phyloP scores from a whole-genome alignment of 2,797 vertebrate genomes.

The Hephaestus fuliginosus region DNA sequence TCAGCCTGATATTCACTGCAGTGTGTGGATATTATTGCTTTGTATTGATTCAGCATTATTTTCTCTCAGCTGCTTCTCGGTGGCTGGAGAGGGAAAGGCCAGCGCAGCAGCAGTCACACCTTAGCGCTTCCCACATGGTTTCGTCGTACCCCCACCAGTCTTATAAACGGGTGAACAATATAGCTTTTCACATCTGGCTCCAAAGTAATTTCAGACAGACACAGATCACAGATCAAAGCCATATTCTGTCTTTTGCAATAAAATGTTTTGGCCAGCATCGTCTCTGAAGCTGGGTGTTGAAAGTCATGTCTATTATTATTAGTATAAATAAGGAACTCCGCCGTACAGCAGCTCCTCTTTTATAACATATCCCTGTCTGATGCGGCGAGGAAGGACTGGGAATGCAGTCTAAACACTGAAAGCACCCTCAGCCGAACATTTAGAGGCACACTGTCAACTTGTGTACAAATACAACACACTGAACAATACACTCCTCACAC shows the following conservation, averaged over 20 bases:
- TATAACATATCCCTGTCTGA: constrained; percentile 18
- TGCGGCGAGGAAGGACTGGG: constrained; percentile 13
- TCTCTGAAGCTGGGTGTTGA: constrained; percentile 28
- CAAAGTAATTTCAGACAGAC: constrained; percentile 42
- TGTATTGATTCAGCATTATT: constrained; percentile 87
- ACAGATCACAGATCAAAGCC: constrained; percentile 41
- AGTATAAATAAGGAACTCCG: constrained; percentile 37
- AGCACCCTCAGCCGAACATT: constrained; percentile 37
- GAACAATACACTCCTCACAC: constrained; percentile 49
- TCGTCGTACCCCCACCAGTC: constrained; percentile 28
- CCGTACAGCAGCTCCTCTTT: constrained; percentile 22
- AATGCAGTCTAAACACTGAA: constrained; percentile 34
- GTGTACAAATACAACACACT: constrained; percentile 44
- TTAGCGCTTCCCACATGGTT: constrained; percentile 59
- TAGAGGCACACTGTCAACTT: constrained; percentile 43
- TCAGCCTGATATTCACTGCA: constrained; percentile 82
- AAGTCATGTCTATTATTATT: constrained; percentile 52
- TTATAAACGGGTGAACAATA: constrained; percentile 52
- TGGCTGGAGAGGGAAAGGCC: constrained; percentile 80
- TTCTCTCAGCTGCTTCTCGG: constrained; percentile 78
- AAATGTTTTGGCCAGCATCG: constrained; percentile 24
- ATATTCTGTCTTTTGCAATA: constrained; percentile 18
- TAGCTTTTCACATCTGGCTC: constrained; percentile 42
- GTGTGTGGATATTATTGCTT: constrained; percentile 84
- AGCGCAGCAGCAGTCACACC: constrained; percentile 81